These are phyloP conservation scores for Microtus richardsoni DNA, from an alignment of 2,113 vertebrate species.

Conservation along the genomic window DNA sequence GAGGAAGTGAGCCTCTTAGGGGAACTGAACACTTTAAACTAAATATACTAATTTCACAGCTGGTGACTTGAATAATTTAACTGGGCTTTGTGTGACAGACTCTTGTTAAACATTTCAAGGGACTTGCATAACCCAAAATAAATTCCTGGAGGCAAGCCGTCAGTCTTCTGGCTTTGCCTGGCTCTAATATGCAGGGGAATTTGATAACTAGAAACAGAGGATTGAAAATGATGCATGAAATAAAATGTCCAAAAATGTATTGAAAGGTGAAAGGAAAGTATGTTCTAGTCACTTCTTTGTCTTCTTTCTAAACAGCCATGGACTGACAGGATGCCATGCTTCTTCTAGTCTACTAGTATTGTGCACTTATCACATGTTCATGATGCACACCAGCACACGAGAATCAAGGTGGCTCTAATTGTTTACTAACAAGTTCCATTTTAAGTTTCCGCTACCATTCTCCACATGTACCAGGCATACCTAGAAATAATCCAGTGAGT, in stretches of 20 bases:
- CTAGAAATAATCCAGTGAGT: too few species aligned
- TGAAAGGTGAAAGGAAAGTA: slow-evolving; percentile 9
- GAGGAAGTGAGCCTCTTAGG: slow-evolving; percentile 9
- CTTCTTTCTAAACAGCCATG: slow-evolving; percentile 4
- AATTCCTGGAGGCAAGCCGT: slow-evolving; percentile 50
- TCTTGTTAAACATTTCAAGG: slow-evolving; percentile 59
- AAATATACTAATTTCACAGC: slow-evolving; percentile 70
- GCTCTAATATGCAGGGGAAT: slow-evolving; percentile 10
- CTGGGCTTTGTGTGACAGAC: slow-evolving; percentile 49
- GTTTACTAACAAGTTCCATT: too few species aligned
- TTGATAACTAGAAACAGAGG: slow-evolving; percentile 25
- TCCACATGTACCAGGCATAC: too few species aligned
- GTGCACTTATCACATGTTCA: not conserved
- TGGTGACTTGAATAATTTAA: slow-evolving; percentile 64
- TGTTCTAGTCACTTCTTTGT: not conserved
- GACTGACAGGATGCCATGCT: not conserved
- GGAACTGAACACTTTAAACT: slow-evolving; percentile 51
- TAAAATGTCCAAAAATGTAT: slow-evolving; percentile 23
- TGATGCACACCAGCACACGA: not conserved
- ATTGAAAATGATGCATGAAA: slow-evolving; percentile 58
- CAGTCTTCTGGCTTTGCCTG: slow-evolving; percentile 55
- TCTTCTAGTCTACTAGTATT: not conserved
- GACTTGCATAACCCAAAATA: slow-evolving; percentile 43
- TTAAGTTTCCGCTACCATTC: too few species aligned
- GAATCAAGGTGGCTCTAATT: not conserved